Base-by-base conservation (phyloP, 2,113 vertebrate genomes). In the Hypocryptadius cinnamomeus region DNA sequence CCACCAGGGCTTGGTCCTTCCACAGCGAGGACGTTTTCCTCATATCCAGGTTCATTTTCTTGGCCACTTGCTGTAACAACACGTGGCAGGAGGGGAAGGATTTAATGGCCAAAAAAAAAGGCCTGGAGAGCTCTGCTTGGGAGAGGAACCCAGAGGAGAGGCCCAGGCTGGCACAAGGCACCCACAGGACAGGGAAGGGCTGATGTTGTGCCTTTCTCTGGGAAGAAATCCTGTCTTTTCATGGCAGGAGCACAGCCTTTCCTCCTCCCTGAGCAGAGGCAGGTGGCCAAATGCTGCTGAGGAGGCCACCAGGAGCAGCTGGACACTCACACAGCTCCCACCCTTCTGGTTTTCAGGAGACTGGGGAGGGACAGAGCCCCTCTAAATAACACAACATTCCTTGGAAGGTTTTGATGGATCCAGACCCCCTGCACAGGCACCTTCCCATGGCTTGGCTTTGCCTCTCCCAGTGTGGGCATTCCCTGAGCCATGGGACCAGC, bases 1-100 rank as follows among this genome's bases (percentile, higher is more conserved):
- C 99, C 96, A 99, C 99, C 91, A 99, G 95, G 0, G 99, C 98
- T 96, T 99, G 98, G 97, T 99, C 99, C 94, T 99, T 99, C 99
- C 99, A 99, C 69, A 99, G 97, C 0, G 99, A 99, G 2, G 99
- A 99, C 0, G 98, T 99, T 97, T 99, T 99, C 93, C 98, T 98
- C 95, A 98, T 99, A 92, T 99, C 99, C 95, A 99, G 91, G 59
- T 98, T 98, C 99, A 99, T 99, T 96, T 97, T 98, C 89, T 97
- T 98, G 89, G 99, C 99, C 50, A 99, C 99, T 76, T 99, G 98
- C 99, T 99, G 95, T 19, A 92, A 93, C 44, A 60, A 73, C 66
- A 69, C 18, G 2, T 2, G 9, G 56, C 15, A 37, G 47, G 60
- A 73, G 17, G 13, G 61, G 33, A 73, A 39, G 17, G 3, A 5